Percentiles rank a stretch among this genome's conserved stretches.
Evolutionary conservation across 2,113 vertebrate species (phyloP).

Genomic region (Sinocyclocheilus rhinocerous): DNA sequence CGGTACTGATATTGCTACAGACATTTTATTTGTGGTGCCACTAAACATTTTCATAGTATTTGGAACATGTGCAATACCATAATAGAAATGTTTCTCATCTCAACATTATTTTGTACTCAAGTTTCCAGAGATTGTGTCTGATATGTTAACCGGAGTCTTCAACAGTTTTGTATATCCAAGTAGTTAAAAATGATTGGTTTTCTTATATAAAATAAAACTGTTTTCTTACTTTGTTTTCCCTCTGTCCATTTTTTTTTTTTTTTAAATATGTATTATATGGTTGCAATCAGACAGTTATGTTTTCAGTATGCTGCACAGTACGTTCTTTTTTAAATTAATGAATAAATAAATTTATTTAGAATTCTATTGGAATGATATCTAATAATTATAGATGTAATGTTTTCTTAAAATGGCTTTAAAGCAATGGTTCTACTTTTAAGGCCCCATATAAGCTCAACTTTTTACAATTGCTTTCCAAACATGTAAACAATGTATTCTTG

Average conservation of each 20-base stretch:
- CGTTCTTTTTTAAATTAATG: neutral
- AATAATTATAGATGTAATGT: neutral
- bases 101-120: neutral
- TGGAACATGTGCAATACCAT: constrained; percentile 36
- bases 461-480: neutral
- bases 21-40: neutral
- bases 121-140: constrained; percentile 1
- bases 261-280: neutral
- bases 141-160: neutral
- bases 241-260: too few relatives aligned
- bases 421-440: neutral
- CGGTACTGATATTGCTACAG: neutral
- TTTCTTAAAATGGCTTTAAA: neutral
- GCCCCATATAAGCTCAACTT: neutral
- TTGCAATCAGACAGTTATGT: neutral
- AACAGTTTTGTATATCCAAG: constrained; percentile 23
- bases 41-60: constrained; percentile 16
- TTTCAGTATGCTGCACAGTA: neutral
- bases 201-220: neutral
- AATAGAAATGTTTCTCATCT: neutral
- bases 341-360: neutral
- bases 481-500: neutral
- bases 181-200: constrained; percentile 2
- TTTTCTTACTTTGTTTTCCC: neutral
- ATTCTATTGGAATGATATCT: neutral